Evolutionary conservation across 2,113 vertebrate species (phyloP), one percentile per base, ranked within the genome.

Genomic region (Solenodon paradoxus): DNA sequence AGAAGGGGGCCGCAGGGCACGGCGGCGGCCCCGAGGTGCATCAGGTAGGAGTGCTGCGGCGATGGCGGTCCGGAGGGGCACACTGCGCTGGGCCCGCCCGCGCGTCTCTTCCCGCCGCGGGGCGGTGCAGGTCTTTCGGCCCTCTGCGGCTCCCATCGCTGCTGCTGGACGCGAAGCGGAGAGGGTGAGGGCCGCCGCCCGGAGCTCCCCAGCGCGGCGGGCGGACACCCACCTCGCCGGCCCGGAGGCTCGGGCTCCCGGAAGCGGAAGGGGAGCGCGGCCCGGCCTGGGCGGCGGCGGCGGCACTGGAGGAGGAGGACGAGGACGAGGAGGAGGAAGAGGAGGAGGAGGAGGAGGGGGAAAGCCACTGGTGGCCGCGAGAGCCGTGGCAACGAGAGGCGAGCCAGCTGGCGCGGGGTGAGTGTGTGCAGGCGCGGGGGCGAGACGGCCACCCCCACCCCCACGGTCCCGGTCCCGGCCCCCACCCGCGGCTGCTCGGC

Each of bases 61-160:
- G 38, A 17, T 4, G 28, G 66, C 24, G 1, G 32, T 2, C 69
- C 32, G 15, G 28, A 12, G 1, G 8, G 38, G 74, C 32, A 0
- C 9, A 7, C 30, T 49, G 79, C 26, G 66, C 13, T 7, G 1
- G 57, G 30, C 24, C 30, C 61, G 8, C 2, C 3, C 2, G 49
- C 30, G 68, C 68, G 40, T 22, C 32, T 55, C 20, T 22, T 9
- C 7, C 7, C 26, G 49, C 45, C n/a, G 35, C 35, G 32, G 91
- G 40, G 95, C 80, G 82, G 22, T 82, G 45, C 69, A 0, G 92
- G 86, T 84, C 47, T 96, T 95, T 84, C 19, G 96, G 83, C 93
- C 97, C 96, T 97, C 55, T 38, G 92, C 96, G 89, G 96, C 96
- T 94, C 47, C 96, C 97, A 92, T 96, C 97, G 87, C 81, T 38